Evolutionary conservation across 1,140 invertebrate genomes (phyloP), one percentile per base, ranked within the genome.

Genomic region (Drosophila rhopaloa): DNA sequence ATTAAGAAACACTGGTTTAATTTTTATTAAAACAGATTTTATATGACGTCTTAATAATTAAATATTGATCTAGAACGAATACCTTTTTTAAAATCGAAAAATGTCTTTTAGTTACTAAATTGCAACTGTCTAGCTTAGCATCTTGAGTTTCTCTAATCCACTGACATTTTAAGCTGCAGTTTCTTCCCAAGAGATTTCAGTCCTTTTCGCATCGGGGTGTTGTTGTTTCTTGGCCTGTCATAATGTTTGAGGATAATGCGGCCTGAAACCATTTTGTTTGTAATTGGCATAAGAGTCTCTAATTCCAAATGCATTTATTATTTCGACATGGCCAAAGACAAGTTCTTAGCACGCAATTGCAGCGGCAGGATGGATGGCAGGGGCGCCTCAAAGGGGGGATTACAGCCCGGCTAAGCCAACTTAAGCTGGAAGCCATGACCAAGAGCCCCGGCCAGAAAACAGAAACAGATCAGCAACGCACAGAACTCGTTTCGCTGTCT

Each of bases 201-300:
- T 27, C 48, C 48, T 35, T n/a, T 35, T 51, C n/a, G 48, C 29
- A 32, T 35, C n/a, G 48, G 29, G n/a, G 46, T 37, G 43, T 35
- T 62, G 29, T 37, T 65, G 46, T n/a, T 37, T 58, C 70, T 53
- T 35, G 14, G 44, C 41, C 74, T 89, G 84, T 89, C 84, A 89
- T 89, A 89, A 89, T 76, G 73, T 88, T 89, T 81, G 80, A 90
- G 84, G 84, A 89, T 89, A 89, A 89, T 89, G 74, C 85, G 66
- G 84, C 80, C 77, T 89, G 85, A 89, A 89, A 89, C 74, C 84
- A 89, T 89, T 89, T 89, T 89, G 84, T 78, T 76, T 89, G 84
- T 89, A 89, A 89, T 89, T 89, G 85, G 80, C 81, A 76, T 89
- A 89, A 89, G 84, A 86, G 83, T 88, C 84, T 89, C 85, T 89